phyloP scores from a whole-genome alignment of 2,797 vertebrate genomes.

The Knipowitschia caucasica region DNA sequence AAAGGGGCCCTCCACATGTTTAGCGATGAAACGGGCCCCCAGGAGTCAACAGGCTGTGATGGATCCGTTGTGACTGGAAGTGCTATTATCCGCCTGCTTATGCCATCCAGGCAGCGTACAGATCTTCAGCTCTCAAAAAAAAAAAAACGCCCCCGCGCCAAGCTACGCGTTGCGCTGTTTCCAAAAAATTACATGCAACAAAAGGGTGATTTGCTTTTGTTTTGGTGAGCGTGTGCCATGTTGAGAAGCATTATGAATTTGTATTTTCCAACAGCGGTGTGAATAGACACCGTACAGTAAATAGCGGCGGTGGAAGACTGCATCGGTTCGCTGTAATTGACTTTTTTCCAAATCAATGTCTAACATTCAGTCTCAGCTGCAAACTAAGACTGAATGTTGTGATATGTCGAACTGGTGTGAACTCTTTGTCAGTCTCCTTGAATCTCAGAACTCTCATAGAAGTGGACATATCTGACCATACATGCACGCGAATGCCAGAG shows the following conservation, averaged over 20 bases:
- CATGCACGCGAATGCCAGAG: too few relatives aligned
- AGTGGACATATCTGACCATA: too few relatives aligned
- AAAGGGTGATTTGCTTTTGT: slow-evolving; percentile 22
- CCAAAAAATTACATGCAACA: slow-evolving; percentile 15
- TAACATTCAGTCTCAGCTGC: too few relatives aligned
- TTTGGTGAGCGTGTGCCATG: background rate
- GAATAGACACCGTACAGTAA: background rate
- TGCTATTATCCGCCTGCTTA: slow-evolving; percentile 46
- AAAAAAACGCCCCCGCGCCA: slow-evolving; percentile 7
- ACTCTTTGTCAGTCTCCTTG: too few relatives aligned
- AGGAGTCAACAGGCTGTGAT: slow-evolving; percentile 52
- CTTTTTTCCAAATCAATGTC: background rate
- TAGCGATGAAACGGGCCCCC: slow-evolving; percentile 38
- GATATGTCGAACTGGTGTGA: too few relatives aligned
- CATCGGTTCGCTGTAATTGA: background rate
- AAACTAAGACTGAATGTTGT: too few relatives aligned
- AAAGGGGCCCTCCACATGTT: slow-evolving; percentile 23
- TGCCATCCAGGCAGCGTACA: slow-evolving; percentile 20
- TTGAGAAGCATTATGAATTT: background rate
- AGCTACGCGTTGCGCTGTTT: slow-evolving; percentile 1
- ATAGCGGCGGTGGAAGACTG: background rate
- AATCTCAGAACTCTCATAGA: too few relatives aligned
- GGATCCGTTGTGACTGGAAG: slow-evolving; percentile 49
- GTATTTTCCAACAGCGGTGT: background rate
- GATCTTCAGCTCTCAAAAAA: slow-evolving; percentile 25